Base-by-base conservation (phyloP, 2,888 invertebrate genomes). In the Drosophila acutilabella region DNA sequence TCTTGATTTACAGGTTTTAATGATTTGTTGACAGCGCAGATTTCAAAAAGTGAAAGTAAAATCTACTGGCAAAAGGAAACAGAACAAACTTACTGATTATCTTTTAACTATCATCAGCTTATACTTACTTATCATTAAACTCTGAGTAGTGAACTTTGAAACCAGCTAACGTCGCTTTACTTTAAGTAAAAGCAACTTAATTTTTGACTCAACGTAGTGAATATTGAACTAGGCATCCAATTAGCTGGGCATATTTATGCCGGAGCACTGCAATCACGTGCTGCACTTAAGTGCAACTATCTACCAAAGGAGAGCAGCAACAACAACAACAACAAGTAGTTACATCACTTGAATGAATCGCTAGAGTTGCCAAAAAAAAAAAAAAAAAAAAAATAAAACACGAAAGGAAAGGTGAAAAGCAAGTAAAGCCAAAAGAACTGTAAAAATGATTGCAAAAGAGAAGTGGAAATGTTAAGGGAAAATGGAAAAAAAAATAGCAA, bases 331-430 rank as follows among this genome's bases (percentile, higher is more conserved):
- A 45, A 45, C 14, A 47, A 20, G 62, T 16, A 51, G 69, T 75
- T 75, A 72, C 72, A 72, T 75, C 68, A 75, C 72, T 75, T 48
- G 62, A 76, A 26, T 57, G 36, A 57, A 54, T 23, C 48, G 59
- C 45, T 60, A 36, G 66, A 73, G 62, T 72, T 62, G 48, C 48
- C 72, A 16, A 74, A 66, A 65, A 44, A 41, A 30, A 13, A 56
- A 42, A 33, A 23, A 45, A 10, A 38, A 2, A 33, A 33, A 30
- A n/a, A 16, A 5, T 3, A 23, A 18, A 18, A 18, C 20, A 20
- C 20, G 8, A n/a, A 59, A 18, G 47, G 51, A 13, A 13, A 47
- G 45, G 45, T 38, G 38, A 8, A 42, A 48, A 13, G 36, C 18
- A 16, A 16, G 16, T 33, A 8, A 33, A 20, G 13, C 41, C n/a